Evolutionary conservation across 2,113 vertebrate genomes (phyloP).

Genomic region (Prionailurus viverrinus): DNA sequence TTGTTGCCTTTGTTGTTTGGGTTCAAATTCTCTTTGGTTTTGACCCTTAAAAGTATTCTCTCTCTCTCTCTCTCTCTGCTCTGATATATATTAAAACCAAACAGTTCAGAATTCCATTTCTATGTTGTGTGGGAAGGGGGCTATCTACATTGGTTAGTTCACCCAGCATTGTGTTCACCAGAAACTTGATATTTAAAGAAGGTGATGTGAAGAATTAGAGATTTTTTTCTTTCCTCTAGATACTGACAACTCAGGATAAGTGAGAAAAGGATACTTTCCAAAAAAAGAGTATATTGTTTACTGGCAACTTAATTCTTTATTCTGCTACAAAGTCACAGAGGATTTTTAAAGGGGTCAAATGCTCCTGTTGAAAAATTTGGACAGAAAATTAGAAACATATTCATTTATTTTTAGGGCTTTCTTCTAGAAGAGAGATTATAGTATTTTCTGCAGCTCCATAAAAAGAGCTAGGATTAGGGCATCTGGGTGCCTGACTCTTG

Average conservation of each 20-base stretch:
- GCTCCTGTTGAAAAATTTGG: not conserved
- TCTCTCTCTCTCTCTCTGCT: not conserved
- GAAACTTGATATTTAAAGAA: not conserved
- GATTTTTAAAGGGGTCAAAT: not conserved
- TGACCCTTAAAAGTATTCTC: not conserved
- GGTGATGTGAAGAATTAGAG: not conserved
- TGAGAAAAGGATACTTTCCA: not conserved
- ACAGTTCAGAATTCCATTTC: not conserved
- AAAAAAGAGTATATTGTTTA: not conserved
- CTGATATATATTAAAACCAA: not conserved
- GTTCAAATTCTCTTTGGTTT: not conserved
- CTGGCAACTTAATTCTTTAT: not conserved
- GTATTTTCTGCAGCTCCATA: not conserved
- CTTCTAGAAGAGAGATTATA: not conserved
- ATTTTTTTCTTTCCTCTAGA: not conserved
- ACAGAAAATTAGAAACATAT: not conserved
- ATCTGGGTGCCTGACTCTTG: no score
- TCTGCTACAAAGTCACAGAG: not conserved
- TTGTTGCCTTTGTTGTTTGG: not conserved
- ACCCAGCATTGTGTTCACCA: not conserved
- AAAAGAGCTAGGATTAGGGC: not conserved
- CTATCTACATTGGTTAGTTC: not conserved
- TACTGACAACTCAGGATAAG: not conserved
- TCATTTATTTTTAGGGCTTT: not conserved
- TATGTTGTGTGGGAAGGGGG: not conserved